Conservation (phyloP, 2,113 vertebrate species). For the Melospiza melodia region DNA sequence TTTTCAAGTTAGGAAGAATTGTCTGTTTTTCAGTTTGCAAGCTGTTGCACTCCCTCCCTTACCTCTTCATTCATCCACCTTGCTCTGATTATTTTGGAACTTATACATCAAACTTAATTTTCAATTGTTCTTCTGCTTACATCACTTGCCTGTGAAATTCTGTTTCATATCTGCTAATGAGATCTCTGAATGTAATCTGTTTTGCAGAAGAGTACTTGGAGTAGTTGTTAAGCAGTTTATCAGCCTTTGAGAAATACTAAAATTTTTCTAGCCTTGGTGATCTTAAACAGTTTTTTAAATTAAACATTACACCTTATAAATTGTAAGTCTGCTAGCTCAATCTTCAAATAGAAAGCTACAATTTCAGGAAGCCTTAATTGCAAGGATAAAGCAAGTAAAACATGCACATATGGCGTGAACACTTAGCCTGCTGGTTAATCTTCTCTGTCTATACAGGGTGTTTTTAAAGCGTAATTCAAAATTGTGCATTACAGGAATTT, state of each 20-base stretch:
- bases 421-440: conserved; percentile 43
- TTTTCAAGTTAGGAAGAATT: background rate
- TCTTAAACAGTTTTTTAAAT: background rate
- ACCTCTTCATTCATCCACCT: background rate
- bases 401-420: background rate
- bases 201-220: background rate
- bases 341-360: conserved; percentile 1
- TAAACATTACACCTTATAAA: conserved; percentile 32
- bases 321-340: conserved; percentile 10
- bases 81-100: background rate
- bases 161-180: background rate
- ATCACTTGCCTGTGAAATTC: background rate
- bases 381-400: background rate
- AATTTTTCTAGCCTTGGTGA: background rate
- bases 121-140: background rate
- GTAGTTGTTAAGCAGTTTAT: background rate
- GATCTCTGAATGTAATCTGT: background rate
- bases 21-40: background rate
- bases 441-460: background rate
- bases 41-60: background rate
- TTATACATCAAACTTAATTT: background rate
- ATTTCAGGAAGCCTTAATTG: conserved; percentile 15
- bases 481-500: conserved; percentile 12
- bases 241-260: background rate
- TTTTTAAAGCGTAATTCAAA: conserved; percentile 43